These are phyloP conservation scores for Wasmannia auropunctata DNA, from an alignment of 1,140 invertebrate species.

Conservation along the genomic window DNA sequence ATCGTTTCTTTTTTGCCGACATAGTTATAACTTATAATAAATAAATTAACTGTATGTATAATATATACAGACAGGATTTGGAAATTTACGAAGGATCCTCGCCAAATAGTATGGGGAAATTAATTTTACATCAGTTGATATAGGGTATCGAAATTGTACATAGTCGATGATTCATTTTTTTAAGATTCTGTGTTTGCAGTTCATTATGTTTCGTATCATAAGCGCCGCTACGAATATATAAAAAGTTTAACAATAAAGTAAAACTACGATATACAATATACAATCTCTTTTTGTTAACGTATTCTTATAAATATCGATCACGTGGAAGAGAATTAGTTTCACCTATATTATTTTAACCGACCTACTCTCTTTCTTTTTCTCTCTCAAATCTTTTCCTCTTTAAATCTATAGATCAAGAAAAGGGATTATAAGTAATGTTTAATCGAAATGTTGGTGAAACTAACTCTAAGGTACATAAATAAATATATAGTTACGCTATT, in stretches of 20 bases:
- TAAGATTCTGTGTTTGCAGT: not conserved
- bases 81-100: not conserved
- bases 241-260: conserved; percentile 54
- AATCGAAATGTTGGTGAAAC: conserved; percentile 20
- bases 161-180: conserved; percentile 30
- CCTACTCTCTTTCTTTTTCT: not conserved
- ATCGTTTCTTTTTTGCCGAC: not conserved
- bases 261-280: conserved; percentile 22
- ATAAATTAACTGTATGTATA: not conserved
- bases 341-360: conserved; percentile 9
- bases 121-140: conserved; percentile 6
- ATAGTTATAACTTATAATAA: not conserved
- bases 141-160: conserved; percentile 39
- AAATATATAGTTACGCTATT: conserved; percentile 34
- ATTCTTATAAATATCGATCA: conserved; percentile 34
- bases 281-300: conserved; percentile 1
- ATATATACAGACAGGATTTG: conserved; percentile 1
- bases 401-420: not conserved
- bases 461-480: conserved; percentile 1
- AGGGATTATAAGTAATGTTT: not conserved
- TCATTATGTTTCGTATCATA: conserved; percentile 20
- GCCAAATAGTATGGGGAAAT: not conserved
- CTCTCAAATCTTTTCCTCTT: not conserved
- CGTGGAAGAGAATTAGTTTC: conserved; percentile 22
- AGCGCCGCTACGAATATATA: conserved; percentile 30